phyloP scores from a whole-genome alignment of 1,140 invertebrate genomes.

The Meloidogyne hapla region DNA sequence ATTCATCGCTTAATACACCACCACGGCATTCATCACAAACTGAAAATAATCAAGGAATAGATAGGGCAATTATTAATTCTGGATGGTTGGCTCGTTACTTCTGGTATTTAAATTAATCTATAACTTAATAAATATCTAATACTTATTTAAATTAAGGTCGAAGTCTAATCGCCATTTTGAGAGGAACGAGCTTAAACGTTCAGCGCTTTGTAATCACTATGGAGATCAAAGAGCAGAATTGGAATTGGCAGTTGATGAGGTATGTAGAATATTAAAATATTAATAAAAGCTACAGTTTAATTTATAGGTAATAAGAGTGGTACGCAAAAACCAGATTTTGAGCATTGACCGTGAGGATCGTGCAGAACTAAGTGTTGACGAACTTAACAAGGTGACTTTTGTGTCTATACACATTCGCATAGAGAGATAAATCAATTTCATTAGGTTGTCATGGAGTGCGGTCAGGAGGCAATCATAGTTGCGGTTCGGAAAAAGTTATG shows the following conservation, averaged over 20 bases:
- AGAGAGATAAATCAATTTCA: no score
- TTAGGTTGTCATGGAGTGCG: slow-evolving; percentile 68
- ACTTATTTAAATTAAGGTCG: not conserved
- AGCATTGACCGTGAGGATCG: slow-evolving; percentile 60
- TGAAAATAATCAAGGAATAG: not conserved
- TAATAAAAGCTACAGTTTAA: not conserved
- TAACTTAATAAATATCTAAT: no score
- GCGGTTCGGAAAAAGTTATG: slow-evolving; percentile 87
- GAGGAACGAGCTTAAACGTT: slow-evolving; percentile 81
- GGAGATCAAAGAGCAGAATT: slow-evolving; percentile 86
- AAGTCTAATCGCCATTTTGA: slow-evolving; percentile 67
- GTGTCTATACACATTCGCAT: not conserved
- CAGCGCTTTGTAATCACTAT: slow-evolving; percentile 82
- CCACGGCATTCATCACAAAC: not conserved
- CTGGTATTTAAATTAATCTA: not conserved
- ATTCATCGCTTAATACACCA: not conserved
- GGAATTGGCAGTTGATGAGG: slow-evolving; percentile 80
- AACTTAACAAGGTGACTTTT: slow-evolving; percentile 65
- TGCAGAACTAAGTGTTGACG: slow-evolving; percentile 71
- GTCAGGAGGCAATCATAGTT: slow-evolving; percentile 76
- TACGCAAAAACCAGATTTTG: slow-evolving; percentile 57
- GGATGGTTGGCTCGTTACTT: not conserved
- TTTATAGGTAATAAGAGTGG: slow-evolving; percentile 70
- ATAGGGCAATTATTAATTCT: not conserved
- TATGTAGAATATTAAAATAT: not conserved